Base-by-base conservation (phyloP, 2,888 invertebrate species). In the Melanophora roralis region DNA sequence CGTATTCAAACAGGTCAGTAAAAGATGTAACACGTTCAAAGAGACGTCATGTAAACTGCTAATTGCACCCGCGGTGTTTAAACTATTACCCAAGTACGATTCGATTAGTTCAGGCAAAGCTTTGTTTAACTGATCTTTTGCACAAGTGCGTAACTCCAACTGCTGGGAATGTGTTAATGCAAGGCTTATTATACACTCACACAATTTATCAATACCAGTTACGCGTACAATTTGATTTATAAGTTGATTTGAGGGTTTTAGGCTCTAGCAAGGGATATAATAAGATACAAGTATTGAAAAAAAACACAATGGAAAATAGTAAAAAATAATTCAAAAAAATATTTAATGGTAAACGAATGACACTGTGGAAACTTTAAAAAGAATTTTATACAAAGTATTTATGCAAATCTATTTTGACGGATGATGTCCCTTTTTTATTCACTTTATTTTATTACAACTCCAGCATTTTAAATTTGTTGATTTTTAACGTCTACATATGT, bases 161-260 rank as follows among this genome's bases (percentile, higher is more conserved):
- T 94, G 95, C 51, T 93, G 92, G 16, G 97, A 97, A 87, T 96
- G 94, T 84, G 95, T 93, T 83, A 98, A 91, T 80, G 96, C 95
- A 86, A 98, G 92, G 75, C 96, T 96, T 90, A 98, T 94, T 62
- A 96, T 94, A 86, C 97, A 95, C 92, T 98, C 98, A 91, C 97
- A 96, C 55, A 97, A 94, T 85, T 95, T 93, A 80, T 95, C 95
- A 86, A 98, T 93, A 89, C 95, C 95, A 86, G 97, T 93, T 86
- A 95, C 93, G 92, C 96, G 95, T 90, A 95, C 95, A 85, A 98
- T 92, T 88, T 96, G 95, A 87, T 93, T 92, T 89, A 98, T 93
- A 89, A 97, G 93, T 89, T 95, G 94, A 85, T 94, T 92, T 84
- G 95, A 92, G 84, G 96, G 93, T 90, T 94, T 95, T 85, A 96